Evolutionary conservation across 2,797 vertebrate genomes (phyloP).

Genomic region (Hoplostethus mediterraneus): DNA sequence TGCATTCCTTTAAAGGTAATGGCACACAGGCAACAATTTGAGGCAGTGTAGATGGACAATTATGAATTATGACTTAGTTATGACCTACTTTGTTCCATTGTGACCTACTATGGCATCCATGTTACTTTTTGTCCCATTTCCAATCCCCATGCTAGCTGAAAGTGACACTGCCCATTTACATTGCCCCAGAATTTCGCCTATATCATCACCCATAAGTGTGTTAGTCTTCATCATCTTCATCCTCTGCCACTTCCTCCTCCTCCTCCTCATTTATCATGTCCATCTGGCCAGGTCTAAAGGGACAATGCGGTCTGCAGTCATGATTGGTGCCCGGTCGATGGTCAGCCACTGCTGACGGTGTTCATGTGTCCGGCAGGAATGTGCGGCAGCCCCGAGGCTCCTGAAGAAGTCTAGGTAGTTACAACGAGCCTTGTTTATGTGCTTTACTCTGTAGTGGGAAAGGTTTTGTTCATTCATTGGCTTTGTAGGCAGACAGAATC

Average conservation of each 20-base stretch:
- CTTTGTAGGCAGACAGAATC: neutral
- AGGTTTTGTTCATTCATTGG: conserved; percentile 2
- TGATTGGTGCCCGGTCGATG: neutral
- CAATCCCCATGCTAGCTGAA: neutral
- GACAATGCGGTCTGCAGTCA: conserved; percentile 34
- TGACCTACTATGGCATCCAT: neutral
- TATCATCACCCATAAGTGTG: neutral
- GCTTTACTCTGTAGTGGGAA: conserved; percentile 32
- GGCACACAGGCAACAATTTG: too few relatives aligned
- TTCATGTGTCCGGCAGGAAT: conserved; percentile 36
- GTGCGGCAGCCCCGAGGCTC: conserved; percentile 37
- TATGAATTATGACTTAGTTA: neutral
- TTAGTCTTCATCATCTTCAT: conserved; percentile 12
- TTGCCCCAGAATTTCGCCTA: too few relatives aligned
- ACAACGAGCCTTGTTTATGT: conserved; percentile 39
- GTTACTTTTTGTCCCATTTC: neutral
- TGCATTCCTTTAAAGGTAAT: too few relatives aligned
- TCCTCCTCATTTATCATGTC: neutral
- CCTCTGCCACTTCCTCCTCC: neutral
- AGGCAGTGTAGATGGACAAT: too few relatives aligned
- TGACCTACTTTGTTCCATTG: too few relatives aligned
- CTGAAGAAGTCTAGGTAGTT: conserved; percentile 40
- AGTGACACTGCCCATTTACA: neutral
- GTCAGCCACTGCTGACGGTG: conserved; percentile 8
- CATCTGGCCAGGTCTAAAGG: conserved; percentile 34